phyloP scores from a whole-genome alignment of 2,797 vertebrate genomes.

The Valencia hispanica region DNA sequence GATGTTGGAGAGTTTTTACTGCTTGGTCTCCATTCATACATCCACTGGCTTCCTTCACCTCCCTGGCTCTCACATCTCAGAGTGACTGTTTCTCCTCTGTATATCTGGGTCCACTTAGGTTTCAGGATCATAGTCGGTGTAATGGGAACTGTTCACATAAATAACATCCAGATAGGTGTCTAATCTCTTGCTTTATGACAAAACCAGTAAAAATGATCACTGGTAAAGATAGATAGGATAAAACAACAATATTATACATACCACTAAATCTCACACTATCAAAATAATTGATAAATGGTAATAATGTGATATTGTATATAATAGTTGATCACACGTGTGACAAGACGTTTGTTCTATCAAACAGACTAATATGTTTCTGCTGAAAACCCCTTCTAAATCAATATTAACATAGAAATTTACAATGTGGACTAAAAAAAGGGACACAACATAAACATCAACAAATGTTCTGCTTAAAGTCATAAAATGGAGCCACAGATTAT shows the following conservation, averaged over 20 bases:
- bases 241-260: too few species aligned
- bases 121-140: conserved; percentile 20
- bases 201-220: too few species aligned
- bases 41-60: conserved; percentile 26
- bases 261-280: too few species aligned
- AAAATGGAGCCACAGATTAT: too few species aligned
- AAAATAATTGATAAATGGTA: too few species aligned
- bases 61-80: conserved; percentile 36
- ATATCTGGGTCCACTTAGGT: conserved; percentile 27
- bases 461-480: neutral
- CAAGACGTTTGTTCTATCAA: too few species aligned
- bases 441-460: neutral
- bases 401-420: neutral
- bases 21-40: conserved; percentile 29
- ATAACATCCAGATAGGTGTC: neutral
- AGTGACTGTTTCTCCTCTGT: conserved; percentile 28
- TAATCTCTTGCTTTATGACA: neutral
- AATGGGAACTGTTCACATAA: conserved; percentile 1
- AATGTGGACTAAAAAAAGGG: neutral
- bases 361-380: neutral
- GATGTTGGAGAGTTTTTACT: neutral
- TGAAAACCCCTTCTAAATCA: neutral
- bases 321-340: too few species aligned
- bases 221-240: too few species aligned
- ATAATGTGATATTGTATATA: too few species aligned